These are phyloP conservation scores for Rosalia funebris DNA, from an alignment of 2,888 invertebrate species.

Conservation along the genomic window DNA sequence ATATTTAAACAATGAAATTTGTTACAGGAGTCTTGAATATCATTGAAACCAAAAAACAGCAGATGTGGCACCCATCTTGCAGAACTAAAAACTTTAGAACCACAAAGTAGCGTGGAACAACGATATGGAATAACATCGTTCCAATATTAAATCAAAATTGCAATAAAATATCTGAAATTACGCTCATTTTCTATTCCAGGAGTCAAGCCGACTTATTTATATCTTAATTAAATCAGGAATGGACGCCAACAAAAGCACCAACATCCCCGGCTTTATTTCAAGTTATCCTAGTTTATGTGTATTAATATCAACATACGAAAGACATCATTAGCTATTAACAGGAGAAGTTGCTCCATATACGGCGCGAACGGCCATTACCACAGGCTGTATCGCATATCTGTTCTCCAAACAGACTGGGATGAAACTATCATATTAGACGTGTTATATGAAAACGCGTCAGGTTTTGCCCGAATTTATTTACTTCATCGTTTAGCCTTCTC, in stretches of 20 bases:
- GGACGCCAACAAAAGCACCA: constrained; percentile 19
- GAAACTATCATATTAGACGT: constrained; percentile 6
- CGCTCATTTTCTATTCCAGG: no score
- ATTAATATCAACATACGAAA: constrained; percentile 41
- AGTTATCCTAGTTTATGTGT: constrained; percentile 24
- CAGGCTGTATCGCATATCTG: constrained; percentile 22
- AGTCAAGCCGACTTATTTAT: no score
- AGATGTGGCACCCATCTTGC: no score
- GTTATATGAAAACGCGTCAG: not conserved
- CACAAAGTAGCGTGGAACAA: no score
- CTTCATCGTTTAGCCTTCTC: not conserved
- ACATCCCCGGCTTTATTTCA: constrained; percentile 10
- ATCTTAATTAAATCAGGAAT: constrained; percentile 20
- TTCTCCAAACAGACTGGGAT: constrained; percentile 17
- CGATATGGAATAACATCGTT: no score
- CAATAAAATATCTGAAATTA: no score
- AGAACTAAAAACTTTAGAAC: no score
- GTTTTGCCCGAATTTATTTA: not conserved
- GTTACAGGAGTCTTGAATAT: no score
- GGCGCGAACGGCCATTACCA: constrained; percentile 30
- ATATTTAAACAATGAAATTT: no score
- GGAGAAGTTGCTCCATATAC: constrained; percentile 37
- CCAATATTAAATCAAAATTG: no score
- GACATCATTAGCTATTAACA: constrained; percentile 40
- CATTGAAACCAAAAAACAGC: no score